Conservation (phyloP, 2,797 vertebrate genomes). For the Aldrovandia affinis region DNA sequence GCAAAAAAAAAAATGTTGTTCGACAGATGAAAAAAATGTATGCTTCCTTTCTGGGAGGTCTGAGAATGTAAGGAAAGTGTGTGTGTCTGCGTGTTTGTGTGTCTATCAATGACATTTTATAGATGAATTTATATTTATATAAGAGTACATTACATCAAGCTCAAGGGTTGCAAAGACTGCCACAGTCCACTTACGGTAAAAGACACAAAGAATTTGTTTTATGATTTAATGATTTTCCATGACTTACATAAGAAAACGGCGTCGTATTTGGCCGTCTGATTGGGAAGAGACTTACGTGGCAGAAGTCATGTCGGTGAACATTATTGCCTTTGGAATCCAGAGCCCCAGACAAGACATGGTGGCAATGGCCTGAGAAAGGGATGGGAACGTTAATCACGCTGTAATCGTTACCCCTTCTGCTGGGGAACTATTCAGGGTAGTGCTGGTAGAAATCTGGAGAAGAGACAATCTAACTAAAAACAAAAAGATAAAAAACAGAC, state of each 20-base stretch:
- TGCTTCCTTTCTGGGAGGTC: too few relatives aligned
- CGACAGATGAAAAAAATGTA: neutral
- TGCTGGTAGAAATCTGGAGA: neutral
- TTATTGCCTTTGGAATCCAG: slow-evolving; percentile 85
- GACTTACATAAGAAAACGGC: too few relatives aligned
- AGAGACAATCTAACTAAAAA: neutral
- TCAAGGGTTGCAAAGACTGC: neutral
- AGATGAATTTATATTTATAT: neutral
- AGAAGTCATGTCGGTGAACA: slow-evolving; percentile 87
- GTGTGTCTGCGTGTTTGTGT: neutral
- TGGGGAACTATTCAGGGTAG: neutral
- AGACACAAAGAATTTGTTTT: too few relatives aligned
- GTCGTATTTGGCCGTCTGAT: neutral
- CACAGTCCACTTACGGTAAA: too few relatives aligned
- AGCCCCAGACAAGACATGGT: slow-evolving; percentile 85
- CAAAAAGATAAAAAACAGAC: neutral
- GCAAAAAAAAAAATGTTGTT: neutral
- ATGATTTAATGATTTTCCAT: too few relatives aligned
- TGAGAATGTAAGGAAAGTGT: neutral
- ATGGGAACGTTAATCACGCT: neutral
- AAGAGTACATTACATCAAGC: neutral
- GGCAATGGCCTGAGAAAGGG: slow-evolving; percentile 74
- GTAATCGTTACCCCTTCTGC: neutral
- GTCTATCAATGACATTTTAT: neutral
- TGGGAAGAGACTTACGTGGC: slow-evolving; percentile 71